A percentile compares a stretch with the other conserved stretches of the same genome.
Evolutionary conservation across 2,797 vertebrate genomes (phyloP).

Genomic region (Sebastes itinus): DNA sequence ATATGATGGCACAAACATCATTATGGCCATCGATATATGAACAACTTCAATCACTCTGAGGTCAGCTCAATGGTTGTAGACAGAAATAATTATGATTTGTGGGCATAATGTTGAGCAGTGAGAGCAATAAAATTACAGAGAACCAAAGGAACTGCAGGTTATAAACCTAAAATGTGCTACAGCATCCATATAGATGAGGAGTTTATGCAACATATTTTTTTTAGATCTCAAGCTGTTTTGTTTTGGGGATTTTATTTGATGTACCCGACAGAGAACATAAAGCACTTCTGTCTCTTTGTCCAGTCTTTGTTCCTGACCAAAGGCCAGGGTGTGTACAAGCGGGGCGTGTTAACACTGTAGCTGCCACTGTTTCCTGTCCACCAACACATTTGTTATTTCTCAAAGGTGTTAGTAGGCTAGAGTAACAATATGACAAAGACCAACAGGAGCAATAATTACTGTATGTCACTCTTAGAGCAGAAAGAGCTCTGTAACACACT

Average conservation of each 20-base stretch:
- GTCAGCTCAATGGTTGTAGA: slow-evolving; percentile 44
- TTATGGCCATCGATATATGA: slow-evolving; percentile 55
- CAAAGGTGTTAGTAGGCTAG: slow-evolving; percentile 37
- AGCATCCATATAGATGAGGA: background rate
- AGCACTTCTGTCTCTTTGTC: slow-evolving; percentile 18
- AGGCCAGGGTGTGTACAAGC: slow-evolving; percentile 17
- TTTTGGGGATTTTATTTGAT: slow-evolving; percentile 8
- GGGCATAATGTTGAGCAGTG: slow-evolving; percentile 14
- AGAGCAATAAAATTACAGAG: background rate
- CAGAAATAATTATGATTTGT: slow-evolving; percentile 48
- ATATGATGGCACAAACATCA: slow-evolving; percentile 59
- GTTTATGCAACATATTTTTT: background rate
- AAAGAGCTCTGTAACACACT: slow-evolving; percentile 14
- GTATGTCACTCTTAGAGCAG: slow-evolving; percentile 26
- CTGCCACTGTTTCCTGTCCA: slow-evolving; percentile 35
- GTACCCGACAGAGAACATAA: background rate
- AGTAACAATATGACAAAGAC: slow-evolving; percentile 52
- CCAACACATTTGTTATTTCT: slow-evolving; percentile 56
- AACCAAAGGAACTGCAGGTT: background rate
- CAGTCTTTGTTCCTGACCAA: slow-evolving; percentile 7
- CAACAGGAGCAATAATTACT: slow-evolving; percentile 54
- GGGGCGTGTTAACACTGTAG: slow-evolving; percentile 15
- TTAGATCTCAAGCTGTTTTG: background rate
- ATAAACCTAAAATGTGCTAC: background rate
- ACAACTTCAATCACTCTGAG: slow-evolving; percentile 52